Evolutionary conservation across 2,888 invertebrate species (phyloP), one percentile per base, ranked within the genome.

Genomic region (Drosophila neotestacea): DNA sequence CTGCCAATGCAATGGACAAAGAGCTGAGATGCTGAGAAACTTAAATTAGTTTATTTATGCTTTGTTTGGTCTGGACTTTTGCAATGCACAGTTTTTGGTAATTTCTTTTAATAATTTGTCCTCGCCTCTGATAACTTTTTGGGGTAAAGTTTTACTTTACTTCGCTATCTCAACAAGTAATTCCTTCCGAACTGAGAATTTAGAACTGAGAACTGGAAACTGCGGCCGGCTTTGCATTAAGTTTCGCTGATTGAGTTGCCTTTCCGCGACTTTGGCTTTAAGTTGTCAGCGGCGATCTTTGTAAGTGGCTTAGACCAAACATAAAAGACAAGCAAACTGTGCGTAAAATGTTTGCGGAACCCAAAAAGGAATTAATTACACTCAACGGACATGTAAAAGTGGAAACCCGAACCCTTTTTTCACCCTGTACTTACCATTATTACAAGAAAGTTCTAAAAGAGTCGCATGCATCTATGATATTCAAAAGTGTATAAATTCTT

Each of bases 281-380:
- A 79, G 82, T 82, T 85, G 88, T 87, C 85, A 87, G 73, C 84
- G 86, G 65, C 75, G 75, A 86, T 84, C 81, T 83, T 67, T 64
- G 68, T 67, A 50, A 83, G 73, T 81, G 75, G 73, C 85, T 85
- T 75, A 75, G 81, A 60, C 69, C 68, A 77, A 89, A 79, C 77
- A 81, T 78, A 89, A 90, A 89, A 89, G 89, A 81, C 85, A 87
- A 73, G 85, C 88, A 85, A 85, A 74, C 86, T 81, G 77, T 75
- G 85, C 89, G 89, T 86, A 85, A 88, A 85, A 84, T 88, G 81
- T 83, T 89, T 83, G 89, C 78, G 56, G 54, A 75, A 75, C 73
- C 80, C 81, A 81, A 90, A 89, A 83, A 28, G 80, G 90, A 88
- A 90, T 89, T 87, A 89, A 89, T 90, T 90, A 90, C 86, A 80